These are phyloP conservation scores for Gallinago undulata DNA, from an alignment of 2,113 vertebrate species.

Conservation along the genomic window DNA sequence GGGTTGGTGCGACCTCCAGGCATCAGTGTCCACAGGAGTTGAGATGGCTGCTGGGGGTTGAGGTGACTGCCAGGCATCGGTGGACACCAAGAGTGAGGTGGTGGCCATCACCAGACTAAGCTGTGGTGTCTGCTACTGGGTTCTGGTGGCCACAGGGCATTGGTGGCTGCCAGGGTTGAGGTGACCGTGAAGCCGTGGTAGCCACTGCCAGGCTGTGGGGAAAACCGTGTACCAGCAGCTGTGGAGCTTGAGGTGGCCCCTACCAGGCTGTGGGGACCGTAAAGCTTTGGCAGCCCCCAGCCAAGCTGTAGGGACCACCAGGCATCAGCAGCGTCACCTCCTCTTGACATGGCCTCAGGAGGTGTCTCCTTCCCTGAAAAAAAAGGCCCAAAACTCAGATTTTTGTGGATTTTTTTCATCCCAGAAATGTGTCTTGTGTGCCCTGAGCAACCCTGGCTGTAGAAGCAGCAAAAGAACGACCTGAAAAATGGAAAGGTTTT, in stretches of 20 bases:
- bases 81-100: background rate
- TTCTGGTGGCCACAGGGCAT: background rate
- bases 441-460: background rate
- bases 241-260: background rate
- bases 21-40: too few relatives aligned
- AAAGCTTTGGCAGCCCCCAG: background rate
- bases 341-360: too few relatives aligned
- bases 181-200: background rate
- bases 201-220: background rate
- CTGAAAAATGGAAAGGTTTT: background rate
- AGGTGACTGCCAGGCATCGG: too few relatives aligned
- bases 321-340: background rate
- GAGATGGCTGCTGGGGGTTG: background rate
- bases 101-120: background rate
- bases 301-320: too few relatives aligned
- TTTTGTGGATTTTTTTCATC: rapidly evolving
- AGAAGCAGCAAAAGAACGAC: background rate
- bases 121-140: background rate
- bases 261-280: rapidly evolving
- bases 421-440: background rate
- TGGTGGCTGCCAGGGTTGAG: background rate
- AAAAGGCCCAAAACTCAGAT: background rate
- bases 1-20: background rate
- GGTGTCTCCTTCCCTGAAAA: background rate
- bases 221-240: too few relatives aligned